phyloP scores from a whole-genome alignment of 1,140 invertebrate species.

The Phortica variegata region DNA sequence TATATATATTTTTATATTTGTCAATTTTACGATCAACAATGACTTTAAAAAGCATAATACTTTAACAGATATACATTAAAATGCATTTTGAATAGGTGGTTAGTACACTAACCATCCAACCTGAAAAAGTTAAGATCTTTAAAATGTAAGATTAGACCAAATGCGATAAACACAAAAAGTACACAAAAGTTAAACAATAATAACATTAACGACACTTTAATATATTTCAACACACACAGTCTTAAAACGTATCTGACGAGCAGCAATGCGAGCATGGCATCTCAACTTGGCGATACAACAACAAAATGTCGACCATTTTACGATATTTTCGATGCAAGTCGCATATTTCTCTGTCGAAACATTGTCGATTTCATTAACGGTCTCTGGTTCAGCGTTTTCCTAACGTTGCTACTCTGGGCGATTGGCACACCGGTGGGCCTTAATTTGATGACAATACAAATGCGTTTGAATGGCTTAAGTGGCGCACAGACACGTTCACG shows the following conservation, averaged over 20 bases:
- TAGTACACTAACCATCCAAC: too few species aligned
- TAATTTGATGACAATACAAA: conserved; percentile 46
- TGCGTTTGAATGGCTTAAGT: conserved; percentile 36
- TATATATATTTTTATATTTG: too few species aligned
- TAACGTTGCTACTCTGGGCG: conserved; percentile 55
- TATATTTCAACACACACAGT: conserved; percentile 53
- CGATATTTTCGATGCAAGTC: conserved; percentile 66
- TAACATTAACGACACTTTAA: too few species aligned
- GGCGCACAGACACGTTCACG: conserved; percentile 21
- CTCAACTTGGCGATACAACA: conserved; percentile 64
- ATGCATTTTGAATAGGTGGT: too few species aligned
- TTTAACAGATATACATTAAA: too few species aligned
- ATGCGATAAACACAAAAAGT: too few species aligned
- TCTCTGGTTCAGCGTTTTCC: conserved; percentile 61
- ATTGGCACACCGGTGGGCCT: conserved; percentile 55
- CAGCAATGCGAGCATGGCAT: conserved; percentile 67
- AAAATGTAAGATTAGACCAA: too few species aligned
- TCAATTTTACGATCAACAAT: too few species aligned
- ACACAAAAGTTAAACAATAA: too few species aligned
- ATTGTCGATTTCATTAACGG: conserved; percentile 70
- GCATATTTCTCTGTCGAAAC: conserved; percentile 68
- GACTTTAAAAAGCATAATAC: too few species aligned
- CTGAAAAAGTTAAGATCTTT: too few species aligned
- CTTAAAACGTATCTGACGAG: conserved; percentile 66
- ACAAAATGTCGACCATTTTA: conserved; percentile 73